A percentile compares a stretch with the other conserved stretches of the same genome.
Evolutionary conservation across 2,888 invertebrate species (phyloP).

Genomic region (Melanophora roralis): DNA sequence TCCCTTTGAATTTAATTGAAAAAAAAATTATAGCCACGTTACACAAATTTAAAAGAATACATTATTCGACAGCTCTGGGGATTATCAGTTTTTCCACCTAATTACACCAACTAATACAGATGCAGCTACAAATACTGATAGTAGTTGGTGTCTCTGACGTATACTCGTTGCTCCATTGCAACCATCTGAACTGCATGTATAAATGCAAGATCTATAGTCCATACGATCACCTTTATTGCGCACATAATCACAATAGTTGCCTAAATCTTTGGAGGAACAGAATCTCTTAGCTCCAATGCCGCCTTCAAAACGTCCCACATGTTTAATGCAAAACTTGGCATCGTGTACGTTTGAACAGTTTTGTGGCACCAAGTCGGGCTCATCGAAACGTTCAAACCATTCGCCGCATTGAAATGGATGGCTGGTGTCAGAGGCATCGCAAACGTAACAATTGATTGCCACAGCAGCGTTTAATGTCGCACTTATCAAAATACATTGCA

Average conservation of each 20-base stretch:
- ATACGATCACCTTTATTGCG: conserved; percentile 89
- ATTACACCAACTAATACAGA: conserved; percentile 1
- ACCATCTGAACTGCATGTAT: conserved; percentile 88
- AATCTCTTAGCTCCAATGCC: conserved; percentile 92
- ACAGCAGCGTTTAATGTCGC: conserved; percentile 73
- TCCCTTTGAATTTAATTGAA: too few species aligned
- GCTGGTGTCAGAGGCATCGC: conserved; percentile 87
- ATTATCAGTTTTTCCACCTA: conserved; percentile 22
- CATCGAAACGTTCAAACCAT: conserved; percentile 82
- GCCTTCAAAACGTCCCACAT: conserved; percentile 93
- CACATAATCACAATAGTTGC: conserved; percentile 93
- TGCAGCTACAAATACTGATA: conserved; percentile 12
- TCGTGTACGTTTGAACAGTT: conserved; percentile 89
- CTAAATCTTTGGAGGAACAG: conserved; percentile 90
- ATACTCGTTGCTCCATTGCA: conserved; percentile 82
- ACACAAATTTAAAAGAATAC: neutral
- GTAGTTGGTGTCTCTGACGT: conserved; percentile 16
- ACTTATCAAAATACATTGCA: conserved; percentile 56
- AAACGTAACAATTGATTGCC: conserved; percentile 91
- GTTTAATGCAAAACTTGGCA: conserved; percentile 94
- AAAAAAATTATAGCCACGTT: too few species aligned
- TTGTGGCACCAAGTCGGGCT: conserved; percentile 82
- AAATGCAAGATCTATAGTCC: conserved; percentile 91
- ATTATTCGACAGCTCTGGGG: conserved; percentile 17
- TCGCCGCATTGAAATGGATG: conserved; percentile 91